Evolutionary conservation across 2,888 invertebrate genomes (phyloP).

Genomic region (Himalopsyche tibetana): DNA sequence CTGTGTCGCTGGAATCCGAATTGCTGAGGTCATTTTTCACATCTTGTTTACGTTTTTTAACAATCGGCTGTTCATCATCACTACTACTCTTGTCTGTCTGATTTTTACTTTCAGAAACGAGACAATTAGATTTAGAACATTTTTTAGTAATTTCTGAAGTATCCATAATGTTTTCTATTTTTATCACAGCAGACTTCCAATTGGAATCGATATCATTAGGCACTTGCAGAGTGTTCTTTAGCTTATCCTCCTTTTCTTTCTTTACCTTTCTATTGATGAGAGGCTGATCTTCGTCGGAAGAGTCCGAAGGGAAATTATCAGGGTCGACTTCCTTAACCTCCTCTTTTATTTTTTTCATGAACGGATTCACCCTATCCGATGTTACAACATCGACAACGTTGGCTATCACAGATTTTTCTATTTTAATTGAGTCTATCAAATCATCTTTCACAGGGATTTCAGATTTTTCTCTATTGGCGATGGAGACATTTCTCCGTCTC

Average conservation of each 20-base stretch:
- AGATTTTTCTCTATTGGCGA: slow-evolving; percentile 66
- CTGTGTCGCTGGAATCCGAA: slow-evolving; percentile 73
- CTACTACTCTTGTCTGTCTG: slow-evolving; percentile 69
- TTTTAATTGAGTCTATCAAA: slow-evolving; percentile 66
- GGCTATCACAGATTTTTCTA: slow-evolving; percentile 65
- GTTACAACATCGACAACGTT: slow-evolving; percentile 65
- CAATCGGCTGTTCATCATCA: slow-evolving; percentile 68
- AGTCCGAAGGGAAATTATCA: slow-evolving; percentile 67
- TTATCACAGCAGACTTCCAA: slow-evolving; percentile 59
- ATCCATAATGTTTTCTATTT: slow-evolving; percentile 65
- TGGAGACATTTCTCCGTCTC: slow-evolving; percentile 73
- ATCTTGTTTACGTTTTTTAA: slow-evolving; percentile 67
- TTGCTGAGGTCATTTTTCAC: slow-evolving; percentile 68
- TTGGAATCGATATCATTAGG: slow-evolving; percentile 52
- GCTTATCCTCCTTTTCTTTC: slow-evolving; percentile 69
- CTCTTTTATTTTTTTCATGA: slow-evolving; percentile 66
- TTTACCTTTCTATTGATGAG: slow-evolving; percentile 73
- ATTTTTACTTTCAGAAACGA: slow-evolving; percentile 62
- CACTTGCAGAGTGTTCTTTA: slow-evolving; percentile 44
- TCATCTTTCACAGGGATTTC: slow-evolving; percentile 69
- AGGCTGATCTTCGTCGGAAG: slow-evolving; percentile 74
- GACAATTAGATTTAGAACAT: slow-evolving; percentile 52
- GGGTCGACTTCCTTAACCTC: slow-evolving; percentile 67
- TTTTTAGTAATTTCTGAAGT: slow-evolving; percentile 40
- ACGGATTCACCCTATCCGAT: slow-evolving; percentile 55